Conservation (phyloP, 2,797 vertebrate genomes). For the Sebastes iracundus region DNA sequence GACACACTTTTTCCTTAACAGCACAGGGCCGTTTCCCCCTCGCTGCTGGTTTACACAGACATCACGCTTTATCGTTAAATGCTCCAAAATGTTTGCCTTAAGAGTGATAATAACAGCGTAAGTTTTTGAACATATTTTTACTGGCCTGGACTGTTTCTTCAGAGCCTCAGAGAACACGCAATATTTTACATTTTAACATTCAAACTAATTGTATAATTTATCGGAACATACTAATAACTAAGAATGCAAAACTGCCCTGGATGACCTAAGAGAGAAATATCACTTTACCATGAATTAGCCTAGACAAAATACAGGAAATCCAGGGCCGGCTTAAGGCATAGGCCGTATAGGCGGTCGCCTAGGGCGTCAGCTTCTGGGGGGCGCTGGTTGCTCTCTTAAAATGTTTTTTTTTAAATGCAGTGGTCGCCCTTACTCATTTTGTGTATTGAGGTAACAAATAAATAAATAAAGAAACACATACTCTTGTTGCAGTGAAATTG, state of each 20-base stretch:
- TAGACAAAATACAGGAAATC: background rate
- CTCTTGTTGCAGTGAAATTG: too few species aligned
- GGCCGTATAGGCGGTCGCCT: too few species aligned
- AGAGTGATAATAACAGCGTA: background rate
- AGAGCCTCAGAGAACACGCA: background rate
- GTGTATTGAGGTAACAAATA: too few species aligned
- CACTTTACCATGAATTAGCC: background rate
- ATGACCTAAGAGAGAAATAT: background rate
- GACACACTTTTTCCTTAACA: conserved; percentile 69
- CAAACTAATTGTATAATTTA: background rate
- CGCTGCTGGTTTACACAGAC: conserved; percentile 10
- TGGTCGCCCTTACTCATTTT: too few species aligned
- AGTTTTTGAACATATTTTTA: background rate
- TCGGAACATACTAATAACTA: background rate
- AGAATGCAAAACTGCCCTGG: background rate
- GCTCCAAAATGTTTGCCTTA: background rate
- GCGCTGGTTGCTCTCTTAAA: too few species aligned
- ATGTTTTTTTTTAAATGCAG: too few species aligned
- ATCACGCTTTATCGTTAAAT: conserved; percentile 1
- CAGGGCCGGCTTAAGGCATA: too few species aligned
- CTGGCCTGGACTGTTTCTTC: background rate
- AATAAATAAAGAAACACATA: too few species aligned
- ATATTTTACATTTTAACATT: background rate
- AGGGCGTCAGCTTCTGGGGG: too few species aligned
- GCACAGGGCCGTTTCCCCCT: conserved; percentile 26